Evolutionary conservation across 1,140 invertebrate species (phyloP), one percentile per base, ranked within the genome.

Genomic region (Euglossa dilemma): DNA sequence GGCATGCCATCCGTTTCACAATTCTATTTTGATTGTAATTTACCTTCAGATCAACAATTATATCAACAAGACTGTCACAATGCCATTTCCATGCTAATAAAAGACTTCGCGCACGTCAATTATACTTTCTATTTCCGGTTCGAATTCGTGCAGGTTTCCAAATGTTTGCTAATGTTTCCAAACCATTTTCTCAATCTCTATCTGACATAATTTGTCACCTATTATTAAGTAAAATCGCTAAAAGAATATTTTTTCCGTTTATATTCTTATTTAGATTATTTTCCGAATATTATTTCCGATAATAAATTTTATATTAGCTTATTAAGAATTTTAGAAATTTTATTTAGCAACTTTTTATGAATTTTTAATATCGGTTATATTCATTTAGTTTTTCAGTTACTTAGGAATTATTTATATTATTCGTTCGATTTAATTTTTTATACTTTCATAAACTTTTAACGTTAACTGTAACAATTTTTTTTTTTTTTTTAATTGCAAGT

Each of bases 1-100:
- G 9, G 61, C 73, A 78, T 61, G 28, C 64, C 67, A n/a, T 54
- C 52, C 59, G 25, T 87, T 87, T 87, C 80, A 78, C 84, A 76
- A 80, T 56, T 76, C 85, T 57, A 85, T 82, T 75, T 74, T 86
- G 74, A 85, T 80, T 86, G 59, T 85, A 85, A 89, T 72, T 83
- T 52, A 75, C 76, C 85, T 57, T 70, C 43, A 25, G n/a, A 59
- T 79, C 54, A 18, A 43, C 66, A 79, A 47, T 79, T 79, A 79
- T 56, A 77, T 66, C 25, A 69, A 47, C 59, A 57, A 57, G n/a
- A 57, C 52, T 67, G 76, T 57, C 76, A 78, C 64, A 78, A 69
- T 69, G 7, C 43, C n/a, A n/a, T 78, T 78, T 56, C 28, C 64
- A 78, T 69, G 64, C 43, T 78, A 78, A 69, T 78, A 25, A 6